Base-by-base conservation (phyloP, 2,888 invertebrate genomes). In the Cephus pulcher region DNA sequence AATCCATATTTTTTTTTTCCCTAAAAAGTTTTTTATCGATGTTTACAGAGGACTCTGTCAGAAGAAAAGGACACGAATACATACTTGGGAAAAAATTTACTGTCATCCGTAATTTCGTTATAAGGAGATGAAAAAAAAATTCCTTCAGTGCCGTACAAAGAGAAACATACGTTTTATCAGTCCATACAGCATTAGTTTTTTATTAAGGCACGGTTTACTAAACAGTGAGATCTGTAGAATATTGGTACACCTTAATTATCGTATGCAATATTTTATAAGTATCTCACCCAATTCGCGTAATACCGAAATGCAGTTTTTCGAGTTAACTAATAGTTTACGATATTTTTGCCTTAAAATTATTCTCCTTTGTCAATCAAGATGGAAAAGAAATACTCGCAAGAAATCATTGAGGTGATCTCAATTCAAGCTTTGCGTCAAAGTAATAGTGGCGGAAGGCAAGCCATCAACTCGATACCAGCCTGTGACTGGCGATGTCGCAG, bases 391-490 rank as follows among this genome's bases (percentile, higher is more conserved):
- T 56, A 9, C 9, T 56, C 9, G 23, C 56, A 56, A 56, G 23
- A 56, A 56, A 9, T 56, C 9, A 23, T 56, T 23, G 9, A 23
- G 9, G 6, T 23, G 40, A 40, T 40, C 40, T 40, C 6, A 23
- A 23, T 56, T 56, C 23, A 23, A 56, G 9, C 56, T 56, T 9
- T 56, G 56, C 56, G 56, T 56, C 56, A 56, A 56, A 56, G 56
- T 56, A 23, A 9, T 56, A 56, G 56, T 23, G 1, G 23, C 23
- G 56, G 56, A 6, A 56, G 34, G 33, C 33, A 11, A 32, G 71
- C 12, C 9, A 71, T 34, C 71, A 71, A 35, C 74, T 23, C 74
- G 74, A 74, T 74, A 74, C 74, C 74, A 74, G 74, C 35, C 74
- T 30, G 74, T 74, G 74, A 33, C 74, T 74, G 74, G 74, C 35